Evolutionary conservation across 2,113 vertebrate species (phyloP), one percentile per base, ranked within the genome.

Genomic region (Thamnaconus septentrionalis): DNA sequence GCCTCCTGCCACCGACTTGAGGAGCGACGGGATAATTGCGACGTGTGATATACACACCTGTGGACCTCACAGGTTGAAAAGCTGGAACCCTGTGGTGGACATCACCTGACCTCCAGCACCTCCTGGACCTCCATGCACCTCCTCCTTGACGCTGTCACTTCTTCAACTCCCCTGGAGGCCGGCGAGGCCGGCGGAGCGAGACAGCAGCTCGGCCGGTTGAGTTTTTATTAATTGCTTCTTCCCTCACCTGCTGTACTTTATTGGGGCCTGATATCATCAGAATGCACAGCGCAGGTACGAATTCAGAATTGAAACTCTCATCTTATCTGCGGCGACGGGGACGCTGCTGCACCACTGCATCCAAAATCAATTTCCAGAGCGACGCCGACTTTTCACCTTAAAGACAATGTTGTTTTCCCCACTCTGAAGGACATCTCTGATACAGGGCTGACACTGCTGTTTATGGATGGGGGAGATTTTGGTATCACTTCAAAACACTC

Each of bases 291-390:
- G 69, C 76, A 71, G 79, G 83, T 81, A 79, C 81, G 66, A 85
- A 9, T 90, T 88, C 86, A 67, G 78, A 88, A 88, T 86, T 69
- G 61, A 79, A 82, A 87, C 81, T 81, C 76, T 80, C 18, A 82
- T 87, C 75, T 87, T 85, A 88, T 87, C 87, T 80, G 69, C 51
- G 11, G 71, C 73, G 61, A 66, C 74, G 56, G 77, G 57, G 79
- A 80, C 81, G 65, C 74, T 76, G 55, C 87, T 76, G 87, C 89
- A 85, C 86, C 85, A 83, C 79, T 81, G 85, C 89, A 80, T 88
- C 79, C 71, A 83, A 91, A 91, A 90, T 90, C 88, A 90, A 89
- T 91, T 91, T 89, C 80, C 82, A 60, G 68, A 72, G 67, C 76
- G 66, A 57, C 54, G 11, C 58, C 64, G 86, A 88, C 87, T 84